Percentiles rank a stretch among this genome's conserved stretches.
These are phyloP conservation scores for Gnathonemus echidnorhynchus DNA, from an alignment of 2,113 vertebrate species.

Conservation along the genomic window DNA sequence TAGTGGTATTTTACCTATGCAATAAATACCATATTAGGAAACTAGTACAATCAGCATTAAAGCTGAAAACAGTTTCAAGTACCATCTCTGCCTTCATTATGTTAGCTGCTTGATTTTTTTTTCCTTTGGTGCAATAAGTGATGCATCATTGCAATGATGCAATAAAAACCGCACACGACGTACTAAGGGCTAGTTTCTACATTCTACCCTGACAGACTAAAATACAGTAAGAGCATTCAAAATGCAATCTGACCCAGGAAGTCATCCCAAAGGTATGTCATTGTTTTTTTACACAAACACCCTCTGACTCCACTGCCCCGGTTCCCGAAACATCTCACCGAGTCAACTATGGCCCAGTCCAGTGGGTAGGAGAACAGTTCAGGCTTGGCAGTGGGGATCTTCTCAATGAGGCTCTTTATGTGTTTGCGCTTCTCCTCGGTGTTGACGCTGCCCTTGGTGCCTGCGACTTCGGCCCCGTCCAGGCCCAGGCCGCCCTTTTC, in stretches of 20 bases:
- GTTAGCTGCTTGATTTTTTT: not conserved
- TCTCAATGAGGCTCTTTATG: conserved; percentile 97
- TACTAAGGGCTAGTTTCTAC: not conserved
- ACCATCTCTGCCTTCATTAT: not conserved
- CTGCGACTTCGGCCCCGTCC: conserved; percentile 47
- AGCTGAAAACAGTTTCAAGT: not conserved
- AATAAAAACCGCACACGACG: not conserved
- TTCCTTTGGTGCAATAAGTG: not conserved
- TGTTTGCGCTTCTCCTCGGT: conserved; percentile 96
- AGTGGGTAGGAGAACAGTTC: conserved; percentile 95
- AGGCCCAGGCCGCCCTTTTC: conserved; percentile 73
- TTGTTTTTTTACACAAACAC: not conserved
- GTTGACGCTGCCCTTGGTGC: conserved; percentile 81
- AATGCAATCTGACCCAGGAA: not conserved
- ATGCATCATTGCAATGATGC: not conserved
- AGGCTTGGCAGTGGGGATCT: conserved; percentile 94
- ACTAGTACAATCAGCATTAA: not conserved
- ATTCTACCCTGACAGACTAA: not conserved
- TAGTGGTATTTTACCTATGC: not conserved
- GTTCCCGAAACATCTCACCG: conserved; percentile 62
- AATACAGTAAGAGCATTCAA: not conserved
- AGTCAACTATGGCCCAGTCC: conserved; percentile 97
- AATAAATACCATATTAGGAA: not conserved
- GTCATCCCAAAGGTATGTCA: not conserved
- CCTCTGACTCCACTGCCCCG: not conserved